A percentile compares a stretch with the other conserved stretches of the same genome.
phyloP scores from a whole-genome alignment of 2,113 vertebrate species.

The Paraplagusia blochii region DNA sequence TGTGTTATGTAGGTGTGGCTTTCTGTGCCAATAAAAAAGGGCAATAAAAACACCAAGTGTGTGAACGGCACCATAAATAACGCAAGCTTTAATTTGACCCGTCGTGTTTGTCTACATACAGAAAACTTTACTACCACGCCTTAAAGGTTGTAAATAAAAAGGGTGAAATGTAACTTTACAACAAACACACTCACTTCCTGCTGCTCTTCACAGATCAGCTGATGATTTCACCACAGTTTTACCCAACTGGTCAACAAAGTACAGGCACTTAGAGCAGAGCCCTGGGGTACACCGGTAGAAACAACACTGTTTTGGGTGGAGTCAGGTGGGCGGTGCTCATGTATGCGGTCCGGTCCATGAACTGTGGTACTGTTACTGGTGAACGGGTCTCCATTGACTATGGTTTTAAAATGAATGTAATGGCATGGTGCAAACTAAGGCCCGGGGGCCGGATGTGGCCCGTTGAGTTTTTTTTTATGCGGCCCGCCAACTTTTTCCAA shows the following conservation, averaged over 20 bases:
- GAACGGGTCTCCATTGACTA: no score
- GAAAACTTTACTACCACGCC: neutral
- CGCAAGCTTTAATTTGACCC: neutral
- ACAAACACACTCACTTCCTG: neutral
- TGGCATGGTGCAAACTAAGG: no score
- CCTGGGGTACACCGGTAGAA: neutral
- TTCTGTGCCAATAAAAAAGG: neutral
- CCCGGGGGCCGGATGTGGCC: no score
- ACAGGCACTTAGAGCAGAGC: neutral
- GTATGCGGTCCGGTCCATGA: neutral
- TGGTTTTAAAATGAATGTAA: no score
- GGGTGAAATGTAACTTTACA: neutral
- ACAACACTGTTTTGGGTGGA: neutral
- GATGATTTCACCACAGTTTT: neutral
- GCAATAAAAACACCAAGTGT: neutral
- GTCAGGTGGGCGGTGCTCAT: constrained; percentile 1
- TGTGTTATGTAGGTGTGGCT: neutral
- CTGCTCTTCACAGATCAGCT: neutral
- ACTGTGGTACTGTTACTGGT: neutral
- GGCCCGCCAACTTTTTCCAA: no score
- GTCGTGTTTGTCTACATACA: neutral
- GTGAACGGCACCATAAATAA: constrained; percentile 1
- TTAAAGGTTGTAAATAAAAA: neutral
- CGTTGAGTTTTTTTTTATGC: no score
- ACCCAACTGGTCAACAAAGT: neutral